Percentiles rank a stretch among this genome's conserved stretches.
Evolutionary conservation across 2,888 invertebrate species (phyloP).

Genomic region (Escarpia spicata): DNA sequence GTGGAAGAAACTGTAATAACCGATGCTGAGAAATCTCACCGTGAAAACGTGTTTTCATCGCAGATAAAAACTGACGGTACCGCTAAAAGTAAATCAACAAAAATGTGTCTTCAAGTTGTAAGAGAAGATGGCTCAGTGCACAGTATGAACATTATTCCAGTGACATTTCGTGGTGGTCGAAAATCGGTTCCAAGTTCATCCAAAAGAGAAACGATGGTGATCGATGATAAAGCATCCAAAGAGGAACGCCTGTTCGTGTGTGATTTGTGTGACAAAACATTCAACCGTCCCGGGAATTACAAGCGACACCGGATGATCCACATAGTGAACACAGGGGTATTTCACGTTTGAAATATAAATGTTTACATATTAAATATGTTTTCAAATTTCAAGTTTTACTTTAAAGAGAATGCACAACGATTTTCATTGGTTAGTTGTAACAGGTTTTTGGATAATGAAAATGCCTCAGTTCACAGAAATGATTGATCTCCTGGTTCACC

Average conservation of each 20-base stretch:
- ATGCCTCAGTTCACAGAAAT: too few species aligned
- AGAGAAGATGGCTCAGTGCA: not conserved
- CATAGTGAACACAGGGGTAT: slow-evolving; percentile 37
- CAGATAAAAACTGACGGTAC: not conserved
- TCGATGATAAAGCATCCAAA: not conserved
- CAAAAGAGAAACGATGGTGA: not conserved
- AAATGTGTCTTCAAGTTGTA: not conserved
- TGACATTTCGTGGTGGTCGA: not conserved
- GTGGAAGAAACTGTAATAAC: not conserved
- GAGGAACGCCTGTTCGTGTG: slow-evolving; percentile 43
- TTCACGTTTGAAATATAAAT: not conserved
- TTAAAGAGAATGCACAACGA: not conserved
- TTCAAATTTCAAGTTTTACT: too few species aligned
- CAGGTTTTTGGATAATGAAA: too few species aligned
- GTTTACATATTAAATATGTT: too few species aligned
- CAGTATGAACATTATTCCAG: not conserved
- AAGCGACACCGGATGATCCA: slow-evolving; percentile 56
- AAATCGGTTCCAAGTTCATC: not conserved
- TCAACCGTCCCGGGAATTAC: slow-evolving; percentile 53
- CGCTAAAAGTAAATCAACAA: not conserved
- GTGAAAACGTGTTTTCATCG: not conserved
- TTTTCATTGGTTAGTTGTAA: not conserved
- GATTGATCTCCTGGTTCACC: too few species aligned
- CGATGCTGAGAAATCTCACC: not conserved
- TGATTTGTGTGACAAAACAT: slow-evolving; percentile 54